Percentiles rank a stretch among this genome's conserved stretches.
These are phyloP conservation scores for Euura lappo DNA, from an alignment of 1,140 invertebrate species.

Conservation along the genomic window DNA sequence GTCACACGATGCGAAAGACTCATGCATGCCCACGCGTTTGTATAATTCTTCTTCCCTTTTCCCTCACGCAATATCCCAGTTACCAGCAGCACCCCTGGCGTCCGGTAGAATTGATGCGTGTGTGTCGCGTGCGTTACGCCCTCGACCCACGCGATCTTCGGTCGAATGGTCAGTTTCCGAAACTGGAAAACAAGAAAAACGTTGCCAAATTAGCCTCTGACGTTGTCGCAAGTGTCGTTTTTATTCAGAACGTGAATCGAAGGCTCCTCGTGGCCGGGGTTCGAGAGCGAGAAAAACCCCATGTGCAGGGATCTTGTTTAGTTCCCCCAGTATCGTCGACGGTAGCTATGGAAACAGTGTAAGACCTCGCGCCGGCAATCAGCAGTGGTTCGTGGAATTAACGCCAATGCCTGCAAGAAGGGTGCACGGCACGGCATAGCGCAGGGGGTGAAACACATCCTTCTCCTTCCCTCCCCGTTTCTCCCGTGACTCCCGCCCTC, in stretches of 20 bases:
- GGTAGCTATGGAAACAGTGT: conserved; percentile 2
- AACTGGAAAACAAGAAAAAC: background rate
- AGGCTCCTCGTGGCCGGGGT: background rate
- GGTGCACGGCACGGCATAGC: background rate
- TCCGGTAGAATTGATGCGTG: conserved; percentile 36
- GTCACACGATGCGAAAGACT: background rate
- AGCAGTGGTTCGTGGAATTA: conserved; percentile 1
- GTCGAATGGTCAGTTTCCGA: background rate
- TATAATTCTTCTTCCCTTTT: background rate
- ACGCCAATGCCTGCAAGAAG: conserved; percentile 6
- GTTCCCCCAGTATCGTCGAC: background rate
- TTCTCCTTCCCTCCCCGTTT: background rate
- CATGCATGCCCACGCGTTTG: conserved; percentile 11
- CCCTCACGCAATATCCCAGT: conserved; percentile 37
- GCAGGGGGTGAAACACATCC: background rate
- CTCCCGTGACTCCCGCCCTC: background rate
- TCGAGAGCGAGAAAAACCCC: background rate
- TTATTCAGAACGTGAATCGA: background rate
- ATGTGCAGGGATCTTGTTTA: background rate
- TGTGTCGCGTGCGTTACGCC: too few species aligned
- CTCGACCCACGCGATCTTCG: conserved; percentile 23
- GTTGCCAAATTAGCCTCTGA: background rate
- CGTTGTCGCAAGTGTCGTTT: background rate
- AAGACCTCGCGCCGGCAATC: background rate
- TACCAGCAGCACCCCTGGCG: conserved; percentile 37